phyloP scores from a whole-genome alignment of 2,113 vertebrate genomes.

The Kryptolebias marmoratus region DNA sequence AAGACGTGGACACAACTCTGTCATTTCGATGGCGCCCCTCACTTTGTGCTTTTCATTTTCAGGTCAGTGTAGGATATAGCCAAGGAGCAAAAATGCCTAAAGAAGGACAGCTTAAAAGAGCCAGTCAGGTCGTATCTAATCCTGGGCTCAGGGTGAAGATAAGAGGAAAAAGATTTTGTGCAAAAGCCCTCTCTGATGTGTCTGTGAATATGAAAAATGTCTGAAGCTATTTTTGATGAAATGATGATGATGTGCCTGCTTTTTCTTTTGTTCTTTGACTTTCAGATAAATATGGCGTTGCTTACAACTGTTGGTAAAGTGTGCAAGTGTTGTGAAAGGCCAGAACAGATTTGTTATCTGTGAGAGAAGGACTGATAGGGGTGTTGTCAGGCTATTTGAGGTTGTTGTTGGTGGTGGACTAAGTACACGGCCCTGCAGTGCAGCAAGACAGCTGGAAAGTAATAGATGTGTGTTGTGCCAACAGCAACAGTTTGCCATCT shows the following conservation, averaged over 20 bases:
- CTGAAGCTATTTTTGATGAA: background rate
- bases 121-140: slow-evolving; percentile 56
- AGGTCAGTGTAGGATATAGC: slow-evolving; percentile 58
- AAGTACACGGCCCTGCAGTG: background rate
- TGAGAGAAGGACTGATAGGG: background rate
- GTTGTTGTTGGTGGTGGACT: background rate
- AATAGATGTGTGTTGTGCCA: background rate
- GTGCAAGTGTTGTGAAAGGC: background rate
- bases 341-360: background rate
- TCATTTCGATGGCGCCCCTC: slow-evolving; percentile 53
- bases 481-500: slow-evolving; percentile 10
- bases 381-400: background rate
- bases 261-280: background rate
- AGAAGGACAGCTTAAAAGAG: slow-evolving; percentile 43
- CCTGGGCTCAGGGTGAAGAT: slow-evolving; percentile 48
- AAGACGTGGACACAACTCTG: slow-evolving; percentile 44
- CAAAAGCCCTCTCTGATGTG: slow-evolving; percentile 41
- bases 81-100: slow-evolving; percentile 59
- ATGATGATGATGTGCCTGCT: background rate
- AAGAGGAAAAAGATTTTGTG: slow-evolving; percentile 42
- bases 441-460: slow-evolving; percentile 2
- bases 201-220: slow-evolving; percentile 20
- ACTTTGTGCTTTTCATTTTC: slow-evolving; percentile 55
- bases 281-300: background rate
- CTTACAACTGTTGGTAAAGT: background rate